A percentile compares a stretch with the other conserved stretches of the same genome.
phyloP scores from a whole-genome alignment of 2,113 vertebrate species.

The Copsychus sechellarum region DNA sequence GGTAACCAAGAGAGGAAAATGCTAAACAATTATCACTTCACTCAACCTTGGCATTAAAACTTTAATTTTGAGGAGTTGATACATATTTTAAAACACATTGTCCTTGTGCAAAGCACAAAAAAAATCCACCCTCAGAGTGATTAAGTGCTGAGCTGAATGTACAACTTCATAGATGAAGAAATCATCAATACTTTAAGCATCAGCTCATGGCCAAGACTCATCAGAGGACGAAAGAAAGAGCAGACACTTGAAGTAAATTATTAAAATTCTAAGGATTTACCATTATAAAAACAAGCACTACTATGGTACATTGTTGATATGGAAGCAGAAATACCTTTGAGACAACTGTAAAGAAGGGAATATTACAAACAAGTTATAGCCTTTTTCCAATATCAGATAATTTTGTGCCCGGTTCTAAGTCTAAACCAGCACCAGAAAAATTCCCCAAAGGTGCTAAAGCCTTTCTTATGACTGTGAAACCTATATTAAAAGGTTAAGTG shows the following conservation, averaged over 20 bases:
- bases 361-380: background rate
- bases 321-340: constrained; percentile 13
- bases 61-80: background rate
- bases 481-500: background rate
- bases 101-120: constrained; percentile 1
- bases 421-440: background rate
- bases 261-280: background rate
- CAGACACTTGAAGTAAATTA: background rate
- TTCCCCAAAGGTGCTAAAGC: background rate
- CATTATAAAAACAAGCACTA: background rate
- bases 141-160: background rate
- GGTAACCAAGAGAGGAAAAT: background rate
- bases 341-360: background rate
- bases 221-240: background rate
- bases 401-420: background rate
- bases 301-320: background rate
- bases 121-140: background rate
- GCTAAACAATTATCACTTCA: background rate
- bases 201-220: background rate
- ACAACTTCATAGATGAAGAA: background rate
- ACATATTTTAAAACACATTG: background rate
- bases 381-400: background rate
- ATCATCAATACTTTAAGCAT: background rate
- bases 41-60: background rate
- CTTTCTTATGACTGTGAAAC: background rate